Conservation (phyloP, 2,113 vertebrate genomes). For the Microtus montanus region DNA sequence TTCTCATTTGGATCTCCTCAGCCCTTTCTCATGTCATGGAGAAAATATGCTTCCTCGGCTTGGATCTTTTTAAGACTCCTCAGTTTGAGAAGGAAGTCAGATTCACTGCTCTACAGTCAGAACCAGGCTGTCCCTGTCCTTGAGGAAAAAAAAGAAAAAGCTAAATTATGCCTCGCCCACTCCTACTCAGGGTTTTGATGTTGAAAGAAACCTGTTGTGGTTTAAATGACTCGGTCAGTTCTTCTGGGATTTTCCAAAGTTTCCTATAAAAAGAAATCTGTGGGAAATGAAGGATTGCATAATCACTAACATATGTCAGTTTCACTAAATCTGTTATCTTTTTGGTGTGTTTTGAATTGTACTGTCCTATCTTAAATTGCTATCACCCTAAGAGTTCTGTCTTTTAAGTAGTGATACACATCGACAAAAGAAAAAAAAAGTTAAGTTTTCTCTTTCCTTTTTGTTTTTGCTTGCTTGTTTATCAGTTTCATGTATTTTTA, state of each 20-base stretch:
- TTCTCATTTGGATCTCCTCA: slow-evolving; percentile 63
- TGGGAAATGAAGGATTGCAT: slow-evolving; percentile 88
- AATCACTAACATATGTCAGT: slow-evolving; percentile 89
- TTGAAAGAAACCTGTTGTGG: slow-evolving; percentile 89
- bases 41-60: slow-evolving; percentile 75
- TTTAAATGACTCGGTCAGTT: slow-evolving; percentile 86
- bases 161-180: slow-evolving; percentile 81
- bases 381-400: slow-evolving; percentile 73
- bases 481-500: background rate
- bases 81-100: slow-evolving; percentile 52
- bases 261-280: slow-evolving; percentile 89
- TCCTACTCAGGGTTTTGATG: slow-evolving; percentile 83
- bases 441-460: background rate
- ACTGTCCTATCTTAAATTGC: slow-evolving; percentile 80
- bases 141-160: background rate
- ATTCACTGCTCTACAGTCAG: slow-evolving; percentile 56
- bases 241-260: slow-evolving; percentile 88
- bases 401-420: slow-evolving; percentile 75
- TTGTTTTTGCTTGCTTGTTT: background rate
- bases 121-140: slow-evolving; percentile 60
- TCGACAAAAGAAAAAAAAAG: background rate
- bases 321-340: slow-evolving; percentile 86
- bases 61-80: slow-evolving; percentile 68
- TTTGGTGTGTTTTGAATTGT: slow-evolving; percentile 80
- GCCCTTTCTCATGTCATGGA: slow-evolving; percentile 70